phyloP scores from a whole-genome alignment of 2,888 invertebrate genomes.

The Acronicta leporina region DNA sequence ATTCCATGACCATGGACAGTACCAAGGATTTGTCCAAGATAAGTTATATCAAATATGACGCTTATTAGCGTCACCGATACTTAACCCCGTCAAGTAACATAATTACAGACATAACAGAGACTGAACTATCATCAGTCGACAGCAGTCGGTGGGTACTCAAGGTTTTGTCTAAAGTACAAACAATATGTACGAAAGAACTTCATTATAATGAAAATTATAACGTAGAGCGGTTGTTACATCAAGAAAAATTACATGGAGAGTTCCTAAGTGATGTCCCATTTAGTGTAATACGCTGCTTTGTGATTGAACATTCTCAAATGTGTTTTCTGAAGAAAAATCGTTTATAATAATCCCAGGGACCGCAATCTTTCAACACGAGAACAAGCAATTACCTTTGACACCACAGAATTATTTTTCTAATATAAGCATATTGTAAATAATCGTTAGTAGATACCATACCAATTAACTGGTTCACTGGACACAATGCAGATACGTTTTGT shows the following conservation, averaged over 20 bases:
- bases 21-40: conserved; percentile 2
- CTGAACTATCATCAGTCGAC: too few species aligned
- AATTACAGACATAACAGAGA: too few species aligned
- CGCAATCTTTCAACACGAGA: neutral
- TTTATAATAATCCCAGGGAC: too few species aligned
- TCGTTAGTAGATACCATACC: conserved; percentile 13
- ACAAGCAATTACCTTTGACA: neutral
- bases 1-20: conserved; percentile 16
- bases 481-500: conserved; percentile 36
- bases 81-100: neutral
- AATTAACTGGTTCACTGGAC: conserved; percentile 36
- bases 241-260: neutral
- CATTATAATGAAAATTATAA: neutral
- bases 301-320: conserved; percentile 1
- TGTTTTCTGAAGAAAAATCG: conserved; percentile 15
- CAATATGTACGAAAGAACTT: neutral
- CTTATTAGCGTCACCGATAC: neutral
- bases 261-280: conserved; percentile 2
- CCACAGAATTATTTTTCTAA: neutral
- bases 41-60: neutral
- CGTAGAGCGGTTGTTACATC: neutral
- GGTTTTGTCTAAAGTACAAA: neutral
- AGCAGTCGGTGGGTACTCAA: too few species aligned
- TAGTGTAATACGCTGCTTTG: conserved; percentile 3
- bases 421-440: conserved; percentile 10